Evolutionary conservation across 2,888 invertebrate genomes (phyloP).

Genomic region (Lithosia quadra): DNA sequence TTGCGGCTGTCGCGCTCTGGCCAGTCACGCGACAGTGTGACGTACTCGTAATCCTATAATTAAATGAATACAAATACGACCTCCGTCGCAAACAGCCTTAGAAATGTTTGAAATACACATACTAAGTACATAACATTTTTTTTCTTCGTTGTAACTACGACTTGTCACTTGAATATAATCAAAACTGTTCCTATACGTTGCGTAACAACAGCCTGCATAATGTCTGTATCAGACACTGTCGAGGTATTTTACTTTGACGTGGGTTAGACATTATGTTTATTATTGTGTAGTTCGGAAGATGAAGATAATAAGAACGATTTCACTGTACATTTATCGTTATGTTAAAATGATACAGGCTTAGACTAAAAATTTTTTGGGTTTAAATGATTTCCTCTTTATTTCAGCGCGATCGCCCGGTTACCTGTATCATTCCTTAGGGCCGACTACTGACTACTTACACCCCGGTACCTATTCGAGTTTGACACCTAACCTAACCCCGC

Average conservation of each 20-base stretch:
- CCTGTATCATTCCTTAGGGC: no score
- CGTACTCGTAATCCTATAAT: conserved; percentile 71
- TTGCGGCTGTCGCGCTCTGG: conserved; percentile 36
- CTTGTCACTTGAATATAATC: neutral
- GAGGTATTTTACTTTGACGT: neutral
- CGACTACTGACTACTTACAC: no score
- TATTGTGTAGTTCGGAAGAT: neutral
- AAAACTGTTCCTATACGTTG: neutral
- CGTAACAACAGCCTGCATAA: neutral
- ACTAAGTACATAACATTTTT: neutral
- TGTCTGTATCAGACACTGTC: neutral
- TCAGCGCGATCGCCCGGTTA: no score
- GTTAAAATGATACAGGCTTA: no score
- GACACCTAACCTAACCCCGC: no score
- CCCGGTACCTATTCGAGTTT: no score
- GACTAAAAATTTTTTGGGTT: no score
- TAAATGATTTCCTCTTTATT: no score
- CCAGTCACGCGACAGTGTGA: conserved; percentile 59
- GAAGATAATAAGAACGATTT: neutral
- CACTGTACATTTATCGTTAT: neutral
- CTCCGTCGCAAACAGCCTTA: conserved; percentile 49
- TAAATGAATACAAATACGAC: conserved; percentile 65
- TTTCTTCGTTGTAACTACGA: neutral
- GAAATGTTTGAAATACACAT: conserved; percentile 33
- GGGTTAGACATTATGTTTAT: neutral